Base-by-base conservation (phyloP, 2,113 vertebrate genomes). In the Galeopterus variegatus region DNA sequence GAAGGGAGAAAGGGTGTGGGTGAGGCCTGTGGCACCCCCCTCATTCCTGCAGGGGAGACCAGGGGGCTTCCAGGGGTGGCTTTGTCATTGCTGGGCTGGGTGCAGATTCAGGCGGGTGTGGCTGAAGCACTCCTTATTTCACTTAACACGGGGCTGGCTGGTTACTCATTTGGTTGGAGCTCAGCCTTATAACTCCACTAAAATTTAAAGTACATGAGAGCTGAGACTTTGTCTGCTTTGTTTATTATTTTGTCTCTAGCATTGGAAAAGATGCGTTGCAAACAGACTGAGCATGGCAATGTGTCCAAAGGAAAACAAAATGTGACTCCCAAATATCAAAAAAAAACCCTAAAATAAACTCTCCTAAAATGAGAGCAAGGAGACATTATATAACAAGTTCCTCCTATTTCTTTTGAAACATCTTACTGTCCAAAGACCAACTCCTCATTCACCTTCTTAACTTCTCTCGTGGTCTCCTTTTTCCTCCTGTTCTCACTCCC, bases 231-330 rank as follows among this genome's bases (percentile, higher is more conserved):
- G 26, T n/a, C n/a, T 64, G 64, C 33, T 77, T 93, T 84, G 70
- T 62, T 79, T 72, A 84, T 60, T 62, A 65, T 13, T 85, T 90
- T 73, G 33, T 18, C 75, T 85, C 23, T 62, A 72, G 13, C 56
- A 72, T 65, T 18, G 14, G 56, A 85, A 93, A 56, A n/a, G n/a
- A 90, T 64, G 48, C 21, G 17, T 80, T 85, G 86, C 64, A 64
- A 93, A 79, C 73, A 96, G 72, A 41, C 72, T 56, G 45, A 72
- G 45, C 18, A 45, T 28, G 8, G 4, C 65, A 64, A 79, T 72
- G 72, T 77, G 85, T 79, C 12, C 45, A 76, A 72, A 79, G 45
- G n/a, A 72, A 90, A 93, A 33, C 48, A 85, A 85, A 95, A 50
- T 48, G 64, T 19, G 11, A 41, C 65, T 56, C 58, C n/a, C 50